Percentiles rank a stretch among this genome's conserved stretches.
These are phyloP conservation scores for Lycopodina hypogea DNA, from an alignment of 37 sponge, comb jelly and placozoan species.

Conservation along the genomic window DNA sequence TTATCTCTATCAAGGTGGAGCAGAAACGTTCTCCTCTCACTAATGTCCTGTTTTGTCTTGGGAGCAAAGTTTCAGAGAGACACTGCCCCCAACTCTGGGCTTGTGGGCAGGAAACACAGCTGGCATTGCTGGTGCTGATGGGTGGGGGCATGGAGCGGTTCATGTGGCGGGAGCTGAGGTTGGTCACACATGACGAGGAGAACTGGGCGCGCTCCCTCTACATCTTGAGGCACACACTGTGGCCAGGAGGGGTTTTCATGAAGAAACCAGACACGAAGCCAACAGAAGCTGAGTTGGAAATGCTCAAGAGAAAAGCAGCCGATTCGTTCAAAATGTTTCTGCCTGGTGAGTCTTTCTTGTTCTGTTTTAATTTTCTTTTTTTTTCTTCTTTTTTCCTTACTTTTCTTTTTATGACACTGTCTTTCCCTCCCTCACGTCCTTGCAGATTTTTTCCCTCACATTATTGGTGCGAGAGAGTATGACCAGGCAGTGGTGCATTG, in stretches of 20 bases:
- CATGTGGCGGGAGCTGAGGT: constrained; percentile 39
- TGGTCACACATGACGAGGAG: constrained; percentile 43
- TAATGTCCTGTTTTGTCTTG: constrained; percentile 61
- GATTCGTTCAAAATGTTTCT: constrained; percentile 63
- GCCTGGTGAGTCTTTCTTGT: constrained; percentile 46
- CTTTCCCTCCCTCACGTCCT: not conserved
- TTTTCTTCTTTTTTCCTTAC: not conserved
- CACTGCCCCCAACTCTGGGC: constrained; percentile 57
- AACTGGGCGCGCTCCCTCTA: constrained; percentile 65
- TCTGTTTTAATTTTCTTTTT: not conserved
- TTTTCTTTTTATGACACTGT: not conserved
- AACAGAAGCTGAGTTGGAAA: constrained; percentile 24
- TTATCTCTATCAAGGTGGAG: constrained; percentile 2
- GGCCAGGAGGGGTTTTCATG: constrained; percentile 57
- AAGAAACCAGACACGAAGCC: not conserved
- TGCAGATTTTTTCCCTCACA: constrained; percentile 58
- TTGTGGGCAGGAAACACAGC: constrained; percentile 42
- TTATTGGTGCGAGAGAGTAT: constrained; percentile 53
- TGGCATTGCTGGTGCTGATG: constrained; percentile 41
- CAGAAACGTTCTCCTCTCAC: constrained; percentile 27
- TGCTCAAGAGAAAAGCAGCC: constrained; percentile 41
- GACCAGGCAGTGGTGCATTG: constrained; percentile 42
- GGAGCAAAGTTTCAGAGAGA: constrained; percentile 45
- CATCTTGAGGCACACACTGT: constrained; percentile 60
- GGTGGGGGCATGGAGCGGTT: constrained; percentile 62